Conservation (phyloP, 2,797 vertebrate species). For the Antennarius maculatus region DNA sequence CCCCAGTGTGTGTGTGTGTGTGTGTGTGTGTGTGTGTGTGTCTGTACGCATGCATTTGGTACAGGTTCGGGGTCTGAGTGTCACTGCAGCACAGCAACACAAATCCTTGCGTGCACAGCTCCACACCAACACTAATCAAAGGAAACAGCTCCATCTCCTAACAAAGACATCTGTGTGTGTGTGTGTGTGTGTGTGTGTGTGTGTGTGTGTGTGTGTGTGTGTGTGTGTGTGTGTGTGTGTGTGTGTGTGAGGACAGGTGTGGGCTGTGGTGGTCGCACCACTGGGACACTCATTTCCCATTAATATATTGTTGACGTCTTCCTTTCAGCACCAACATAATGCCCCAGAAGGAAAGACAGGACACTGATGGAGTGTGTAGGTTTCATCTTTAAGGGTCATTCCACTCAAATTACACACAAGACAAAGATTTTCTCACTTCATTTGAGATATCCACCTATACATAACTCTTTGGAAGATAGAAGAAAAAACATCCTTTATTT, state of each 20-base stretch:
- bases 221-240: slow-evolving; percentile 26
- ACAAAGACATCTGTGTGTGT: slow-evolving; percentile 21
- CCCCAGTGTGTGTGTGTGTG: slow-evolving; percentile 17
- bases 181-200: no score
- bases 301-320: slow-evolving; percentile 6
- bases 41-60: neutral
- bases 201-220: slow-evolving; percentile 24
- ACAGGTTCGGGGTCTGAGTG: slow-evolving; percentile 15
- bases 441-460: no score
- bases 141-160: slow-evolving; percentile 5
- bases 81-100: slow-evolving; percentile 29
- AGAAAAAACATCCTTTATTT: no score
- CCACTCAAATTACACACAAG: neutral
- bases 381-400: neutral
- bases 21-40: no score
- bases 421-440: no score
- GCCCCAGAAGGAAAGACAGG: neutral
- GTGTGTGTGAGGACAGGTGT: slow-evolving; percentile 48
- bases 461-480: no score
- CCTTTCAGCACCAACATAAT: slow-evolving; percentile 22
- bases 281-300: slow-evolving; percentile 13
- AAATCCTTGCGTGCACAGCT: slow-evolving; percentile 3
- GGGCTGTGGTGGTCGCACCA: slow-evolving; percentile 6
- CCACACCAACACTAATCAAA: neutral
- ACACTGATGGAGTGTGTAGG: no score